Percentiles rank a stretch among this genome's conserved stretches.
Conservation (phyloP, 2,113 vertebrate species). For the Eira barbara region DNA sequence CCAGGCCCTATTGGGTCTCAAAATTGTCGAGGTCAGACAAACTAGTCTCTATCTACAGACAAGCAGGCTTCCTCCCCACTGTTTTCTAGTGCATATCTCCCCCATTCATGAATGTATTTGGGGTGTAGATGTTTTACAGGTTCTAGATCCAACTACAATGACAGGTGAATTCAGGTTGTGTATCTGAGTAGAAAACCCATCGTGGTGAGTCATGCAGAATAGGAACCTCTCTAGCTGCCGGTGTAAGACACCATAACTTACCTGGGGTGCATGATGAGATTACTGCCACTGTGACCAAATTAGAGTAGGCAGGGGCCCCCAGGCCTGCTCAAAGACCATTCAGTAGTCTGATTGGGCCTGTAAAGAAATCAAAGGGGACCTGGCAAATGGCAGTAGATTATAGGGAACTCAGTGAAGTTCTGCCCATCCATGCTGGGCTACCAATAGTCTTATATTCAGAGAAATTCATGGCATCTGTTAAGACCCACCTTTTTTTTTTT, state of each 20-base stretch:
- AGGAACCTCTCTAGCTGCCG: not conserved
- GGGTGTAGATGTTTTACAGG: not conserved
- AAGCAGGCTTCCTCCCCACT: not conserved
- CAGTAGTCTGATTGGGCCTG: not conserved
- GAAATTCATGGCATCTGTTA: not conserved
- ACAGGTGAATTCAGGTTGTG: not conserved
- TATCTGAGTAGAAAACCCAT: not conserved
- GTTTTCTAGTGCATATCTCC: not conserved
- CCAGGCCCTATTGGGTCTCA: not conserved
- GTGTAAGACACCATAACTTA: not conserved
- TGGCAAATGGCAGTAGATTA: not conserved
- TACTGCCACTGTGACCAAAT: not conserved
- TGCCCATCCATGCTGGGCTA: not conserved
- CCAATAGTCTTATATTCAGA: not conserved
- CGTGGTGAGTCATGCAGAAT: not conserved
- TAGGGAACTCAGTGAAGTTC: not conserved
- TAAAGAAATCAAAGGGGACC: not conserved
- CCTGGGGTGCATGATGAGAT: not conserved
- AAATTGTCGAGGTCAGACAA: not conserved
- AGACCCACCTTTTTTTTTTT: not conserved
- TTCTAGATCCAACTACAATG: not conserved
- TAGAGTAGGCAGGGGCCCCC: not conserved
- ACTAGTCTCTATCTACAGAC: not conserved
- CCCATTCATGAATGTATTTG: not conserved
- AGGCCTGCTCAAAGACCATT: not conserved